Evolutionary conservation across 2,797 vertebrate genomes (phyloP).

Genomic region (Lagodon rhomboides): DNA sequence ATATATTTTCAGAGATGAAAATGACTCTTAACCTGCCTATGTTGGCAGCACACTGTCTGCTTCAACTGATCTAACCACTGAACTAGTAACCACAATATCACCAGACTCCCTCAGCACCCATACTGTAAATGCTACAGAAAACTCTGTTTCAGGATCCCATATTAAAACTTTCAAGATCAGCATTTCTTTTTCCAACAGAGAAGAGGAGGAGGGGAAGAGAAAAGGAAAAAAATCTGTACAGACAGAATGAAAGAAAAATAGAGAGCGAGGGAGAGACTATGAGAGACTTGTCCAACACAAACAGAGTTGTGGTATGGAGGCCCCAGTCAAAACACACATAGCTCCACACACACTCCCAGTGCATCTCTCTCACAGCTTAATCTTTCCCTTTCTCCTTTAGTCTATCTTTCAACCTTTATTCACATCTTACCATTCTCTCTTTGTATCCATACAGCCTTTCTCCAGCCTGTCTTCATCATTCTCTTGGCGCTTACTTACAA

Average conservation of each 20-base stretch:
- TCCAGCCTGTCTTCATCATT: neutral
- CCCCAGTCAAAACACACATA: constrained; percentile 62
- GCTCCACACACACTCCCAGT: constrained; percentile 40
- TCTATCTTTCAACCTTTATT: constrained; percentile 8
- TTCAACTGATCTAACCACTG: too few relatives aligned
- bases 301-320: constrained; percentile 66
- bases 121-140: too few relatives aligned
- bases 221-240: constrained; percentile 19
- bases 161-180: constrained; percentile 10
- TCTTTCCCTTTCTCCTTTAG: constrained; percentile 25
- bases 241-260: constrained; percentile 61
- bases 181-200: constrained; percentile 15
- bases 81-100: too few relatives aligned
- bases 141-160: neutral
- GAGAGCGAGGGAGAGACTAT: constrained; percentile 19
- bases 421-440: constrained; percentile 8
- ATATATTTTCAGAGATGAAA: too few relatives aligned
- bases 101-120: too few relatives aligned
- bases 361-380: constrained; percentile 16
- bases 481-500: neutral
- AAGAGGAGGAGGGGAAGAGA: constrained; percentile 17
- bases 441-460: neutral
- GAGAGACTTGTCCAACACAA: constrained; percentile 65
- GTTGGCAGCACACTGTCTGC: too few relatives aligned
- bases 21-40: too few relatives aligned